These are phyloP conservation scores for Thysanoteuthis rhombus DNA, from an alignment of 2,888 invertebrate species.

Conservation along the genomic window DNA sequence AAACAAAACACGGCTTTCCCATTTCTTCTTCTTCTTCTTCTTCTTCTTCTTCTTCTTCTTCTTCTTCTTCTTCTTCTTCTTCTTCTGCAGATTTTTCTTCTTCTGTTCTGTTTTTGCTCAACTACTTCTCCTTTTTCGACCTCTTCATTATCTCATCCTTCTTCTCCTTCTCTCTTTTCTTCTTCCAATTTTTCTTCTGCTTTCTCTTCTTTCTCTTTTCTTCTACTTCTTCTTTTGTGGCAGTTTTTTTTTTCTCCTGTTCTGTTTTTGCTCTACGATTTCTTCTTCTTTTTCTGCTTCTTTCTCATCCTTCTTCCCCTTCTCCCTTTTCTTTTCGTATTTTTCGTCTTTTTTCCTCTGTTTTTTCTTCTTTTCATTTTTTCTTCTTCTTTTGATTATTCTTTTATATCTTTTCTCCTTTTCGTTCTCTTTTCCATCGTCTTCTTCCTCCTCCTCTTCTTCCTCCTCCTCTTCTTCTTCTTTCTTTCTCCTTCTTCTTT, in stretches of 20 bases:
- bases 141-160: too few relatives aligned
- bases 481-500: neutral
- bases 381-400: too few relatives aligned
- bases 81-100: neutral
- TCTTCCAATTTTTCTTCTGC: too few relatives aligned
- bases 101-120: too few relatives aligned
- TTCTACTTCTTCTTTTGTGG: neutral
- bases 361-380: too few relatives aligned
- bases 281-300: neutral
- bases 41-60: neutral
- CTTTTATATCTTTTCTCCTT: too few relatives aligned
- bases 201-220: neutral
- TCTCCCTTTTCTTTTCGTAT: neutral
- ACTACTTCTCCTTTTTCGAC: too few relatives aligned
- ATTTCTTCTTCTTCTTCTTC: neutral
- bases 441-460: rapidly evolving
- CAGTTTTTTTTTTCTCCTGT: too few relatives aligned
- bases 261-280: neutral
- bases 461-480: neutral
- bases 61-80: neutral
- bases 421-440: too few relatives aligned
- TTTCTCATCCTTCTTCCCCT: neutral
- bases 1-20: neutral
- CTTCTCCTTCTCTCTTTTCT: neutral
- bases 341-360: neutral